Evolutionary conservation across 2,113 vertebrate species (phyloP), one percentile per base, ranked within the genome.

Genomic region (Dipodomys merriami): DNA sequence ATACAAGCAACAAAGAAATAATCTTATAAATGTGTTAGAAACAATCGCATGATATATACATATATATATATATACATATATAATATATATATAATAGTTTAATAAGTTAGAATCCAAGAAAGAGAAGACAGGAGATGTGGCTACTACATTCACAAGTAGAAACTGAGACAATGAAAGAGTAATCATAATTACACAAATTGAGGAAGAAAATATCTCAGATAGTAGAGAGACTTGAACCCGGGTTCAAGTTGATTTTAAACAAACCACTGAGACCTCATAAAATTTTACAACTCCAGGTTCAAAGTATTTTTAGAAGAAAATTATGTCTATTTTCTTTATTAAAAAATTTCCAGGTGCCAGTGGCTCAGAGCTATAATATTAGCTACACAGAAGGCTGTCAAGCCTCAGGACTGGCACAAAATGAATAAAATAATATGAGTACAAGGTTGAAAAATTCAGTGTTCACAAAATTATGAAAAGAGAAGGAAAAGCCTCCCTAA

Each of bases 221-320:
- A 7, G 1, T 53, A 74, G 64, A 84, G 62, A 39, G 44, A 76
- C 30, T 13, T 87, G 39, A 85, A 27, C 2, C 60, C 35, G 67
- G 44, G 53, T 73, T 79, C 65, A 49, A 62, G 23, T 22, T 87
- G 53, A 86, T 88, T 86, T 83, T 64, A 81, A 79, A 95, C n/a
- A 91, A 95, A 78, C 77, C 33, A 44, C 27, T 69, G n/a, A 33
- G 15, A n/a, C 7, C 19, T 94, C 33, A 53, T 3, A 81, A 69
- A 53, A 92, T 44, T 68, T 19, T 23, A 62, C 39, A 60, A 88
- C 29, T 57, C 12, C 3, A 77, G 18, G n/a, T 86, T 77, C 53
- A 85, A 93, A 68, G 35, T 74, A 88, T 44, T 78, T 44, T 79
- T 83, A 78, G 78, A 81, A 77, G 16, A 88, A 92, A 91, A 71